A percentile compares a stretch with the other conserved stretches of the same genome.
These are phyloP conservation scores for Urophycis tenuis DNA, from an alignment of 2,797 vertebrate genomes.

Conservation along the genomic window DNA sequence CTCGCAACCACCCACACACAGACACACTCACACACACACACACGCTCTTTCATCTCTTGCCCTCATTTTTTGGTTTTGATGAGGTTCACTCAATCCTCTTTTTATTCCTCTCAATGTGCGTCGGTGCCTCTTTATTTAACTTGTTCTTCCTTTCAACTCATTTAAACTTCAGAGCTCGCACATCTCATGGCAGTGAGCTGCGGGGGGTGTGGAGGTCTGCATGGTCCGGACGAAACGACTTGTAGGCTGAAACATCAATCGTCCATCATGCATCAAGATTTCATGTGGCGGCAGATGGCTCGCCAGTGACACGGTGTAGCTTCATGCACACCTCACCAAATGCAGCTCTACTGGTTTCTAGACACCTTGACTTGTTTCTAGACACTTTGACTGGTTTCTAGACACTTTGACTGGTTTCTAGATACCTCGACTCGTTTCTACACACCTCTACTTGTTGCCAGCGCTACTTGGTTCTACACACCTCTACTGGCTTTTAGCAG, in stretches of 20 bases:
- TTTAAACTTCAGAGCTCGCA: slow-evolving; percentile 29
- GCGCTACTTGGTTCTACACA: too few species aligned
- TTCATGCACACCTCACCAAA: not conserved
- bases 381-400: too few species aligned
- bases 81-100: slow-evolving; percentile 9
- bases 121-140: slow-evolving; percentile 2
- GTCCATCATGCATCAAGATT: slow-evolving; percentile 15
- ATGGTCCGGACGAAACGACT: slow-evolving; percentile 27
- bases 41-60: not conserved
- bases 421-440: too few species aligned
- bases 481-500: too few species aligned
- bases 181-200: slow-evolving; percentile 28
- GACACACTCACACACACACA: not conserved
- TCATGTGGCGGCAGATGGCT: slow-evolving; percentile 17
- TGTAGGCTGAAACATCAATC: slow-evolving; percentile 37
- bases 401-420: too few species aligned
- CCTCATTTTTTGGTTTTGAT: not conserved
- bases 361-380: too few species aligned
- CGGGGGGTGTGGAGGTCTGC: slow-evolving; percentile 20
- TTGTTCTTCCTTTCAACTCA: not conserved
- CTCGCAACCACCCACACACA: not conserved
- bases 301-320: not conserved
- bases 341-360: not conserved
- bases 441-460: too few species aligned
- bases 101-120: slow-evolving; percentile 8